Conservation (phyloP, 2,113 vertebrate genomes). For the Nothocercus nigrocapillus region DNA sequence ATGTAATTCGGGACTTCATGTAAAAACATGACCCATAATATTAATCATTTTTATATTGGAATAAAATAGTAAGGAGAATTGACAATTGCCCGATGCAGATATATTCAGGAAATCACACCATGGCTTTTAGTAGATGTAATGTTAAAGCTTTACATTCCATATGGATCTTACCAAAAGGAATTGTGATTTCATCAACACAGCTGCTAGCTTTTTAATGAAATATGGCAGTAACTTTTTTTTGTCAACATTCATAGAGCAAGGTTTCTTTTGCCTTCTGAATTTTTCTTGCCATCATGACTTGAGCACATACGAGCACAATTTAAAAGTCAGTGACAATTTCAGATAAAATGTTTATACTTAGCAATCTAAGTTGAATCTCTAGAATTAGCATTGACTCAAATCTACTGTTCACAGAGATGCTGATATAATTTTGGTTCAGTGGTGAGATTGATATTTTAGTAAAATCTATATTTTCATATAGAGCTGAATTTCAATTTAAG, state of each 20-base stretch:
- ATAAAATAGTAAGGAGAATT: slow-evolving; percentile 11
- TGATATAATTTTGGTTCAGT: not conserved
- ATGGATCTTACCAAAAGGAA: slow-evolving; percentile 42
- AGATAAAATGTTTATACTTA: not conserved
- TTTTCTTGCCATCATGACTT: slow-evolving; percentile 28
- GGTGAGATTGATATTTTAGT: not conserved
- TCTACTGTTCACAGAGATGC: not conserved
- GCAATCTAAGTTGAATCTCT: not conserved
- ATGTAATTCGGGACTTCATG: not conserved
- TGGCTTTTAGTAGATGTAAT: slow-evolving; percentile 24
- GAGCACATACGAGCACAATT: slow-evolving; percentile 29
- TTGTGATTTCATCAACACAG: slow-evolving; percentile 48
- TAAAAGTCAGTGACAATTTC: slow-evolving; percentile 39
- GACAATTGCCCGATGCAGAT: not conserved
- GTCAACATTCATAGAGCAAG: not conserved
- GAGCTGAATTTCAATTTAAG: not conserved
- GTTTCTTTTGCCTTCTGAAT: slow-evolving; percentile 11
- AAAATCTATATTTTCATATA: not conserved
- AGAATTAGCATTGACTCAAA: slow-evolving; percentile 11
- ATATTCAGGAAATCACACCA: not conserved
- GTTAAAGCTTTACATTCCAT: slow-evolving; percentile 52
- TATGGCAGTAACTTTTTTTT: slow-evolving; percentile 53
- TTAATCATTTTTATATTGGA: slow-evolving; percentile 7
- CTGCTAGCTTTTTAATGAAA: slow-evolving; percentile 50
- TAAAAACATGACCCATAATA: not conserved